Evolutionary conservation across 2,113 vertebrate species (phyloP).

Genomic region (Boulengeromyrus knoepffleri): DNA sequence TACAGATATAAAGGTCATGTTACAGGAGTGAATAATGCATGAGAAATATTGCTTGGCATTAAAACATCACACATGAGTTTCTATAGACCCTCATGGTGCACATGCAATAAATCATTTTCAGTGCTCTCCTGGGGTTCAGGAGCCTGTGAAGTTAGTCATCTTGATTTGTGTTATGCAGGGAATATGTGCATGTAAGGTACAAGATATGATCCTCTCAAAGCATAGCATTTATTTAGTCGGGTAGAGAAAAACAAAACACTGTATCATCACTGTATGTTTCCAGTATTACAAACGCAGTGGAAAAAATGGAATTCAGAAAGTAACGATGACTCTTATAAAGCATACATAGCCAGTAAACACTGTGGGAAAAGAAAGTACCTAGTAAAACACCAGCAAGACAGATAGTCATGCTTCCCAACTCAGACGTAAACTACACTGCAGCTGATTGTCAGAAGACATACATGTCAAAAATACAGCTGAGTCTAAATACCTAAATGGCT

Average conservation of each 20-base stretch:
- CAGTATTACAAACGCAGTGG: background rate
- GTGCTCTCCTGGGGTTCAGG: background rate
- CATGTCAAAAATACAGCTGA: background rate
- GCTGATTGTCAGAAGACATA: background rate
- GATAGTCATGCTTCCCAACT: background rate
- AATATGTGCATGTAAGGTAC: background rate
- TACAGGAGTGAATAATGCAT: conserved; percentile 10
- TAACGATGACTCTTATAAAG: background rate
- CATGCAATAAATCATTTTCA: background rate
- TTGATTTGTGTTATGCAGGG: background rate
- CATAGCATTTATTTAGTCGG: background rate
- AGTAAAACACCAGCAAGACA: background rate
- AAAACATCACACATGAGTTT: background rate
- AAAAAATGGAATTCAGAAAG: background rate
- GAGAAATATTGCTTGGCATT: background rate
- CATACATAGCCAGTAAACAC: background rate
- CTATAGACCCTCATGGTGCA: background rate
- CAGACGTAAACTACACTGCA: background rate
- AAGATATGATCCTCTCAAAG: background rate
- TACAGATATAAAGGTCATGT: background rate
- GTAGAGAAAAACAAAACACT: background rate
- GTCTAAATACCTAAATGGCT: background rate
- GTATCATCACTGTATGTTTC: background rate
- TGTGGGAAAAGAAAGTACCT: background rate
- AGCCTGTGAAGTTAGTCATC: background rate